phyloP scores from a whole-genome alignment of 2,113 vertebrate genomes.

The Caretta caretta region DNA sequence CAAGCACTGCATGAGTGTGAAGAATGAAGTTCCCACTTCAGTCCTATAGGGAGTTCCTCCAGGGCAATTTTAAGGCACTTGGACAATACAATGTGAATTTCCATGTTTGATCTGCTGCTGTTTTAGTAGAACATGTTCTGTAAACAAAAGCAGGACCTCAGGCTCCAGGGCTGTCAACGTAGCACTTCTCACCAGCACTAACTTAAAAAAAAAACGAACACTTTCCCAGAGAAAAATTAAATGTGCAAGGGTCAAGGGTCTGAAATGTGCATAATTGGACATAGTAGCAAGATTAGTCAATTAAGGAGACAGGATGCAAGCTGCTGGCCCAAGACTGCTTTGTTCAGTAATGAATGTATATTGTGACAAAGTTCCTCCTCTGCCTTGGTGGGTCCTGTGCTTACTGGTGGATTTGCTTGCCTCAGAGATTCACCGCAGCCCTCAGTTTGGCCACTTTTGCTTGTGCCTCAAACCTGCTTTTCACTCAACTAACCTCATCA shows the following conservation, averaged over 20 bases:
- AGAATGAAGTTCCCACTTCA: not conserved
- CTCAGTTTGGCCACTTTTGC: too few species aligned
- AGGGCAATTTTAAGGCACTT: not conserved
- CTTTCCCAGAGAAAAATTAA: not conserved
- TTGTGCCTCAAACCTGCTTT: too few species aligned
- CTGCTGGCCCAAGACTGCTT: not conserved
- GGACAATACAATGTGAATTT: not conserved
- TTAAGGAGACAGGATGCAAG: not conserved
- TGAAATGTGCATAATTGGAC: not conserved
- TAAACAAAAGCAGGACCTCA: not conserved
- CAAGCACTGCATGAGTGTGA: not conserved
- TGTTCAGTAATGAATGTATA: conserved; percentile 35
- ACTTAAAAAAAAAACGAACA: not conserved
- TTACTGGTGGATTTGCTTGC: too few species aligned
- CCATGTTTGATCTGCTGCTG: not conserved
- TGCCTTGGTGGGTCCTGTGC: too few species aligned
- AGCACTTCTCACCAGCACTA: not conserved
- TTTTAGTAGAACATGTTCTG: not conserved
- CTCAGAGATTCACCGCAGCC: too few species aligned
- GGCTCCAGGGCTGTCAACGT: not conserved
- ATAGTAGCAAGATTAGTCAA: not conserved
- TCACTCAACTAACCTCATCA: too few species aligned
- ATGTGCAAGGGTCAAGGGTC: not conserved
- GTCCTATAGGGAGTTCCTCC: not conserved
- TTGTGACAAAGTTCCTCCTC: too few species aligned